A percentile compares a stretch with the other conserved stretches of the same genome.
Conservation (phyloP, 2,888 invertebrate genomes). For the Brachypalpus laphriformis region DNA sequence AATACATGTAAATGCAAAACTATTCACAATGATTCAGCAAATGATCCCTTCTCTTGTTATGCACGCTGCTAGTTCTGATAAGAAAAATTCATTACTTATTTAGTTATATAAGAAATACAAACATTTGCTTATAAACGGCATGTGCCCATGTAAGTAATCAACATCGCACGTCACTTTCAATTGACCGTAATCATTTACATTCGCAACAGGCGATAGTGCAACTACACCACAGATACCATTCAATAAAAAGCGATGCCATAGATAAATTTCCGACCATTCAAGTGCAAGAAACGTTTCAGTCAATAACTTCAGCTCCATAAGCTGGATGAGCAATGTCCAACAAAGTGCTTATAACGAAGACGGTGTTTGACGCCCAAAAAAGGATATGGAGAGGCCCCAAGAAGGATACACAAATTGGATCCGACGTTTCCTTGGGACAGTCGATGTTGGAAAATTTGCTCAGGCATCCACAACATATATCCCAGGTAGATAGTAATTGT, state of each 20-base stretch:
- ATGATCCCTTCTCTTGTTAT: not conserved
- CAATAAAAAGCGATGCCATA: not conserved
- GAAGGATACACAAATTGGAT: not conserved
- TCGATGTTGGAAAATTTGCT: not conserved
- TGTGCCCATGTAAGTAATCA: not conserved
- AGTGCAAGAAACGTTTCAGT: not conserved
- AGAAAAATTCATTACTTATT: not conserved
- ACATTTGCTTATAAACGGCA: not conserved
- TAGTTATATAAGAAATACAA: not conserved
- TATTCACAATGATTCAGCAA: not conserved
- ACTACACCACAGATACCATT: not conserved
- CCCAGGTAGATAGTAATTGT: slow-evolving; percentile 12
- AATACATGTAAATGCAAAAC: not conserved
- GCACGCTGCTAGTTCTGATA: not conserved
- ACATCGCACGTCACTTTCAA: not conserved
- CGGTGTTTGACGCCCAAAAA: not conserved
- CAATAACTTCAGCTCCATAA: not conserved
- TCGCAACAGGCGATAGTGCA: not conserved
- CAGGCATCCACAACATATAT: not conserved
- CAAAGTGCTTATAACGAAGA: not conserved
- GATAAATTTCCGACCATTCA: not conserved
- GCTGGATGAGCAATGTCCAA: not conserved
- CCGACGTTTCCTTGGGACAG: slow-evolving; percentile 17
- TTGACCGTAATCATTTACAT: not conserved
- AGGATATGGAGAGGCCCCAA: slow-evolving; percentile 36